These are phyloP conservation scores for Macrophya annulata DNA, from an alignment of 2,888 invertebrate genomes.

Conservation along the genomic window DNA sequence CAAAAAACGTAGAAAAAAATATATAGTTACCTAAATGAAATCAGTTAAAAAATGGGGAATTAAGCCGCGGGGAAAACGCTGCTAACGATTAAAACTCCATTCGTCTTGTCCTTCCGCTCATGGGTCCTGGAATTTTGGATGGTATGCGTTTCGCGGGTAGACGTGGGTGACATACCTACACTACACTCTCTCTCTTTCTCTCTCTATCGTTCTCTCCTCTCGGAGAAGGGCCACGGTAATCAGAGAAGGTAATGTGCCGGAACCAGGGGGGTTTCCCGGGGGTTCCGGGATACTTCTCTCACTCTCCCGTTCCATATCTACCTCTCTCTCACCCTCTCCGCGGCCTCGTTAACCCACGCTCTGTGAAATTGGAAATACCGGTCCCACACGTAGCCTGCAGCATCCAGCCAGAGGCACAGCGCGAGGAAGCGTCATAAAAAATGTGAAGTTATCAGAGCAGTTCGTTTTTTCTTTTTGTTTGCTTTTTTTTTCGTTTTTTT, in stretches of 20 bases:
- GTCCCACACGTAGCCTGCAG: conserved; percentile 57
- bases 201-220: not conserved
- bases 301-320: conserved; percentile 58
- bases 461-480: conserved; percentile 48
- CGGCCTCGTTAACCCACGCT: conserved; percentile 79
- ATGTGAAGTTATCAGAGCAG: conserved; percentile 63
- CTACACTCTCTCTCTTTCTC: conserved; percentile 10
- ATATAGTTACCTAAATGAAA: not conserved
- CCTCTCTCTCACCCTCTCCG: conserved; percentile 66
- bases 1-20: not conserved
- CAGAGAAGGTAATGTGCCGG: conserved; percentile 79
- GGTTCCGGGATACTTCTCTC: conserved; percentile 48
- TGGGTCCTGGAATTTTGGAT: conserved; percentile 64
- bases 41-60: not conserved
- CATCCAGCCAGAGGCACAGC: conserved; percentile 27
- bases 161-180: conserved; percentile 75
- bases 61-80: not conserved
- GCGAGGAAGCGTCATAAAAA: conserved; percentile 53
- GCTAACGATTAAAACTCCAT: conserved; percentile 60
- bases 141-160: conserved; percentile 73
- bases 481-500: not conserved
- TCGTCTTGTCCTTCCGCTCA: conserved; percentile 54
- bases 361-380: conserved; percentile 79
- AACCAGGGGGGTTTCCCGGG: conserved; percentile 67
- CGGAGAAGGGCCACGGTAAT: conserved; percentile 73